Conservation (phyloP, 2,113 vertebrate genomes). For the Ictalurus furcatus region DNA sequence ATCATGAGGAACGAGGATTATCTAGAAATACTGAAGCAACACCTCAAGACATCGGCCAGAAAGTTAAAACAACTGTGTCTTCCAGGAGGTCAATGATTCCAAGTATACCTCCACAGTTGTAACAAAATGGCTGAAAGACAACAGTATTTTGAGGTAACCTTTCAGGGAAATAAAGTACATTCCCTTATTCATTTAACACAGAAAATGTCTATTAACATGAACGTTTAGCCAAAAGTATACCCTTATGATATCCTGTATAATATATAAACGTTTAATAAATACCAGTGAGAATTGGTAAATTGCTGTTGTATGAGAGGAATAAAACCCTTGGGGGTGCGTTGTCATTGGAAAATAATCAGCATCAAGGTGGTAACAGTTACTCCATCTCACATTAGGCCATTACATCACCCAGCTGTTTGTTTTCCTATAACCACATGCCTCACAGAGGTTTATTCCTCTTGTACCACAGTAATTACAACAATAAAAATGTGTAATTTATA, state of each 20-base stretch:
- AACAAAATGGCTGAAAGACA: neutral
- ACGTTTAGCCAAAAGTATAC: too few species aligned
- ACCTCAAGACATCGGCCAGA: neutral
- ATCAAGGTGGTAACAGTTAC: too few species aligned
- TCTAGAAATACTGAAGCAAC: neutral
- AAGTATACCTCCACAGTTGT: neutral
- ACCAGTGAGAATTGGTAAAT: too few species aligned
- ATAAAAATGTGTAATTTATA: neutral
- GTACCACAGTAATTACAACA: neutral
- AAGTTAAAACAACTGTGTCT: neutral
- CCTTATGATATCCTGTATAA: too few species aligned
- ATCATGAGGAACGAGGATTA: too few species aligned
- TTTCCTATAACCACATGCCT: too few species aligned
- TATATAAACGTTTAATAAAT: neutral
- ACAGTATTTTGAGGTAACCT: neutral
- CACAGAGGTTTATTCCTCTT: too few species aligned
- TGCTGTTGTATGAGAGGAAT: too few species aligned
- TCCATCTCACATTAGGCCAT: too few species aligned
- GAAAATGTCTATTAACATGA: neutral
- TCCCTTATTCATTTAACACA: neutral
- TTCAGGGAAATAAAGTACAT: neutral
- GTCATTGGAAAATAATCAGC: too few species aligned
- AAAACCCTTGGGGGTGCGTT: too few species aligned
- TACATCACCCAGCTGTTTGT: neutral
- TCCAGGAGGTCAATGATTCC: neutral